These are phyloP conservation scores for Megaptera novaeangliae DNA, from an alignment of 2,113 vertebrate genomes.

Conservation along the genomic window DNA sequence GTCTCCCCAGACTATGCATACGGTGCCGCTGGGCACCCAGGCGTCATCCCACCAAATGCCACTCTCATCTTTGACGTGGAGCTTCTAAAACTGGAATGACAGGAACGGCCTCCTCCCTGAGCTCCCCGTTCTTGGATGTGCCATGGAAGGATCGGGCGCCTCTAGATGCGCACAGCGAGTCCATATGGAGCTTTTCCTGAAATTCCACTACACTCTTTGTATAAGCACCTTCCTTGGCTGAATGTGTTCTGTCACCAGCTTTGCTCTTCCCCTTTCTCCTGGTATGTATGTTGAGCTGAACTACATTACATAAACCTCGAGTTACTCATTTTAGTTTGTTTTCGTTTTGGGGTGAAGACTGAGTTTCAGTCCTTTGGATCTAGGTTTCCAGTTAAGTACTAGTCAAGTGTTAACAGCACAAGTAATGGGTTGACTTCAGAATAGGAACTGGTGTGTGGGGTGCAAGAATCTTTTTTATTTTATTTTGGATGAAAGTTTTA, in stretches of 20 bases:
- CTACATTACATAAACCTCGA: slow-evolving; percentile 75
- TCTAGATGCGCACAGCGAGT: slow-evolving; percentile 81
- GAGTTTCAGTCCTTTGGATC: not conserved
- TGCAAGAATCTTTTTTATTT: not conserved
- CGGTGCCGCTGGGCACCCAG: slow-evolving; percentile 86
- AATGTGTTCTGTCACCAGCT: slow-evolving; percentile 70
- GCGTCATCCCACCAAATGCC: slow-evolving; percentile 91
- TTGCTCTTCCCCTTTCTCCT: slow-evolving; percentile 71
- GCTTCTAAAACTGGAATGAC: not conserved
- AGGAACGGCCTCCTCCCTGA: not conserved
- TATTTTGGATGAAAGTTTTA: slow-evolving; percentile 12
- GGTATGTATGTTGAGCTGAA: slow-evolving; percentile 67
- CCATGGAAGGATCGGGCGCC: slow-evolving; percentile 75
- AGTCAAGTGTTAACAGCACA: slow-evolving; percentile 38
- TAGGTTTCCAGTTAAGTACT: not conserved
- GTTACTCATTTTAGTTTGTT: not conserved
- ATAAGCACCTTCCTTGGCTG: not conserved
- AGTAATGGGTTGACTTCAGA: slow-evolving; percentile 64
- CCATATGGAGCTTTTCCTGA: slow-evolving; percentile 80
- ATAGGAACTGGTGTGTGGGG: slow-evolving; percentile 44
- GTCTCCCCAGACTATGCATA: slow-evolving; percentile 89
- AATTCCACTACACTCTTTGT: slow-evolving; percentile 79
- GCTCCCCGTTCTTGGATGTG: slow-evolving; percentile 36
- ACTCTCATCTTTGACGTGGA: slow-evolving; percentile 87
- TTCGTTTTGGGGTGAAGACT: not conserved